A percentile compares a stretch with the other conserved stretches of the same genome.
Conservation (phyloP, 2,797 vertebrate genomes). For the Babyrousa celebensis region DNA sequence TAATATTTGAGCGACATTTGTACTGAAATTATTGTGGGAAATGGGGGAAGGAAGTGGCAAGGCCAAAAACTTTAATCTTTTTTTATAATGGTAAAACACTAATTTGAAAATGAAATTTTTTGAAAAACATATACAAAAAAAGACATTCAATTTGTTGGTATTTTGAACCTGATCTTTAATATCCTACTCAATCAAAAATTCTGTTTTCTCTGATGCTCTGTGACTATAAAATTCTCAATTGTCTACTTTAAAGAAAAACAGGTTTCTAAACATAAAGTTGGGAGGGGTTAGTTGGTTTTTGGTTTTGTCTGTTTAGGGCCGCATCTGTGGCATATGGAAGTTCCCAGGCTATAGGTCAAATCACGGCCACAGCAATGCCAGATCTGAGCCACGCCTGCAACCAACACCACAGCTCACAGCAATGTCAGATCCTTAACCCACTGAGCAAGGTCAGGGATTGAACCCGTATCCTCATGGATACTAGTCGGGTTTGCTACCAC, state of each 20-base stretch:
- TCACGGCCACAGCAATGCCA: no score
- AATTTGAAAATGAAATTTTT: constrained; percentile 17
- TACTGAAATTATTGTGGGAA: background rate
- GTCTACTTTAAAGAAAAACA: constrained; percentile 53
- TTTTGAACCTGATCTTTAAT: constrained; percentile 44
- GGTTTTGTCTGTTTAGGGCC: no score
- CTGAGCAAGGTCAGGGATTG: no score
- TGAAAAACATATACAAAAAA: background rate
- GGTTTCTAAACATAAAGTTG: background rate
- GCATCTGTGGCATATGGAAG: no score
- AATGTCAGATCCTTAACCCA: no score
- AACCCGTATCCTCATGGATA: no score
- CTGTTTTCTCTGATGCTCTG: constrained; percentile 32
- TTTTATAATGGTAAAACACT: constrained; percentile 7
- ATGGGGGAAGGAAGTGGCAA: background rate
- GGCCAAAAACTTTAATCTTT: background rate
- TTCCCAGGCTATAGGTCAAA: no score
- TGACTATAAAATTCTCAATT: constrained; percentile 49
- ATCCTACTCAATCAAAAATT: background rate
- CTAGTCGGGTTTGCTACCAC: no score
- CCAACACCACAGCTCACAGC: no score
- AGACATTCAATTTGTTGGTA: constrained; percentile 1
- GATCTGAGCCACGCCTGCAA: no score
- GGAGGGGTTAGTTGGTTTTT: no score
- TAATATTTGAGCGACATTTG: background rate